phyloP scores from a whole-genome alignment of 30 jellyfish, hydroid and myxozoan genomes.

The Hydractinia echinata region DNA sequence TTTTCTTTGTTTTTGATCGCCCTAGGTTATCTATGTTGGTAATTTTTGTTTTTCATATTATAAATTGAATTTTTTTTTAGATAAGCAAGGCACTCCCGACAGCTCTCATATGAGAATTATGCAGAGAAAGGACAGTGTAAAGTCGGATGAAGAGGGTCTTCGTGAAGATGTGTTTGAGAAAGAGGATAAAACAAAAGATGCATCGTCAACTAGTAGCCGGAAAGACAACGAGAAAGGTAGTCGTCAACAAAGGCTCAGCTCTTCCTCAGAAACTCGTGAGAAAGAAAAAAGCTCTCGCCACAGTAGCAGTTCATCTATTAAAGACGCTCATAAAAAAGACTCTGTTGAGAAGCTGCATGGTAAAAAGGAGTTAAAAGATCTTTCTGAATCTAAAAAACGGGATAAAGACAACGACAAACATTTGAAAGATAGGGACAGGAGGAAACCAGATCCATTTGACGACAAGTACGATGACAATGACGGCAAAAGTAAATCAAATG shows the following conservation, averaged over 20 bases:
- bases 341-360: not conserved
- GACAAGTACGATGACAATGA: not conserved
- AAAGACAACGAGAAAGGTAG: conserved; percentile 4
- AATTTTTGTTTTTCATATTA: no score
- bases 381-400: not conserved
- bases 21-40: no score
- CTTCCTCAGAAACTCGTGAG: not conserved
- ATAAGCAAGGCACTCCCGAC: not conserved
- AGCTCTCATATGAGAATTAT: conserved; percentile 42
- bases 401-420: not conserved
- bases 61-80: not conserved
- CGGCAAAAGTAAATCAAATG: not conserved
- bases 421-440: not conserved
- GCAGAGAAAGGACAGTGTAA: conserved; percentile 71
- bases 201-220: not conserved
- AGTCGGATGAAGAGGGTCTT: conserved; percentile 59
- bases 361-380: not conserved
- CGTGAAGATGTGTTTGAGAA: conserved; percentile 15
- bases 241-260: conserved; percentile 2
- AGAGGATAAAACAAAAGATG: not conserved
- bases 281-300: not conserved
- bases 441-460: not conserved
- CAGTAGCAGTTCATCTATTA: not conserved
- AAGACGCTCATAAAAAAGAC: not conserved
- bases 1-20: no score